These are phyloP conservation scores for Xenentodon cancila DNA, from an alignment of 2,797 vertebrate genomes.

Conservation along the genomic window DNA sequence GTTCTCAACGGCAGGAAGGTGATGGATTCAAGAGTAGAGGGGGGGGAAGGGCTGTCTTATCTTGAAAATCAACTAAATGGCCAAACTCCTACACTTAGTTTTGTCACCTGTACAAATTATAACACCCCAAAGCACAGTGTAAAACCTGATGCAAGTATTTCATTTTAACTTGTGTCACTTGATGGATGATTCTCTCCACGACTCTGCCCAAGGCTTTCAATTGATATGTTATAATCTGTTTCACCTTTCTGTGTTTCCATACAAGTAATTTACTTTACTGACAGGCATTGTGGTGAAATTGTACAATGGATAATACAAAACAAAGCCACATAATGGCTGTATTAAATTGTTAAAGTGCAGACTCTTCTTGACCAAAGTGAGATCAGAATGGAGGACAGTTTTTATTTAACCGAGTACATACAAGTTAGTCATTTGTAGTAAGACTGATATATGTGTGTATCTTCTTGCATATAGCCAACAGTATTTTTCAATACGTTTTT, in stretches of 20 bases:
- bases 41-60: conserved; percentile 38
- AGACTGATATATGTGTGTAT: no score
- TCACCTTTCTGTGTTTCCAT: conserved; percentile 35
- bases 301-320: conserved; percentile 18
- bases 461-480: no score
- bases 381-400: conserved; percentile 2
- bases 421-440: no score
- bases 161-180: neutral
- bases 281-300: conserved; percentile 26
- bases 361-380: conserved; percentile 10
- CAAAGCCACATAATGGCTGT: conserved; percentile 22
- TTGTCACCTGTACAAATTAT: conserved; percentile 2
- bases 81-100: conserved; percentile 4
- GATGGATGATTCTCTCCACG: conserved; percentile 9
- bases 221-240: conserved; percentile 27
- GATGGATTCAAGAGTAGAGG: conserved; percentile 35
- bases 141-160: conserved; percentile 9
- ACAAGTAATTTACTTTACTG: conserved; percentile 40
- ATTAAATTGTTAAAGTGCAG: conserved; percentile 14
- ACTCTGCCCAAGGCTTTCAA: conserved; percentile 13
- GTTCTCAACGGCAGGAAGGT: conserved; percentile 56
- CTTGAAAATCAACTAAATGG: conserved; percentile 49
- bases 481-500: no score
- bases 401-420: no score
- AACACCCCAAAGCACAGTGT: neutral